Evolutionary conservation across 1,140 invertebrate genomes (phyloP).

Genomic region (Drosophila erecta): DNA sequence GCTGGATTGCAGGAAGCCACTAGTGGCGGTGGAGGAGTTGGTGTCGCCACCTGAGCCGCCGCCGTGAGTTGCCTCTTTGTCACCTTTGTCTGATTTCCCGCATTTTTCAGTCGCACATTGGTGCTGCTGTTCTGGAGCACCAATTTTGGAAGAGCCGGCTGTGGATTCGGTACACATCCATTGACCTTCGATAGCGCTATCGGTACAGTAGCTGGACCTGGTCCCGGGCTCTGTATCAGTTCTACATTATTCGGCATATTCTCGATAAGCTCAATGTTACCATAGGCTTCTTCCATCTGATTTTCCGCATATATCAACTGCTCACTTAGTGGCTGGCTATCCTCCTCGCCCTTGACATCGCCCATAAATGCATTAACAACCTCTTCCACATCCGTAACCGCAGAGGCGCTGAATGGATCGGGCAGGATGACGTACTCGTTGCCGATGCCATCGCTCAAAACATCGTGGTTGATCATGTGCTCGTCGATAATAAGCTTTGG

Average conservation of each 20-base stretch:
- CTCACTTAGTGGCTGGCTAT: slow-evolving; percentile 63
- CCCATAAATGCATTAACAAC: slow-evolving; percentile 73
- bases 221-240: slow-evolving; percentile 28
- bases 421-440: slow-evolving; percentile 78
- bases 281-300: slow-evolving; percentile 66
- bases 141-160: slow-evolving; percentile 48
- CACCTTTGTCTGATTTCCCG: slow-evolving; percentile 31
- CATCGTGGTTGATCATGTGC: slow-evolving; percentile 67
- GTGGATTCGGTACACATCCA: slow-evolving; percentile 11
- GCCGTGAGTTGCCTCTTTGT: slow-evolving; percentile 88
- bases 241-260: slow-evolving; percentile 73
- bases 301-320: slow-evolving; percentile 61
- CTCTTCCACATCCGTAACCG: slow-evolving; percentile 73
- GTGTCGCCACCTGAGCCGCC: neutral
- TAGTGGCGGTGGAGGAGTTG: slow-evolving; percentile 88
- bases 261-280: slow-evolving; percentile 70
- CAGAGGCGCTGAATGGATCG: slow-evolving; percentile 69
- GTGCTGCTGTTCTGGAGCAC: slow-evolving; percentile 72
- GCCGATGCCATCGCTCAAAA: slow-evolving; percentile 69
- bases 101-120: slow-evolving; percentile 72
- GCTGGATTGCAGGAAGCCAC: slow-evolving; percentile 86
- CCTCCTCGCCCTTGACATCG: slow-evolving; percentile 66
- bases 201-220: slow-evolving; percentile 1
- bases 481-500: slow-evolving; percentile 70
- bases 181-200: slow-evolving; percentile 15